A percentile compares a stretch with the other conserved stretches of the same genome.
Conservation (phyloP, 2,888 invertebrate genomes). For the Rhimphoctona megacephalus region DNA sequence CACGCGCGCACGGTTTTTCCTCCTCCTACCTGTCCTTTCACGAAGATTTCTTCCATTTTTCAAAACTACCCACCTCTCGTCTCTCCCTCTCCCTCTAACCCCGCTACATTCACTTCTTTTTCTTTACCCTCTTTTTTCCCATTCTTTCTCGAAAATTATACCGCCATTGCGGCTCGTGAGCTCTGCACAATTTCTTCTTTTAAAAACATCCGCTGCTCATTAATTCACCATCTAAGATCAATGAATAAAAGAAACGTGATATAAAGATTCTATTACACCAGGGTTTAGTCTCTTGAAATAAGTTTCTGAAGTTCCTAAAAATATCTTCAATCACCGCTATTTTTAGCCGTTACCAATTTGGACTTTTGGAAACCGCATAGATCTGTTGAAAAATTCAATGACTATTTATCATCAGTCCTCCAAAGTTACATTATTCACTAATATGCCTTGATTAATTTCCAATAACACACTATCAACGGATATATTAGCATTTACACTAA, state of each 20-base stretch:
- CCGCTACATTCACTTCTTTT: not conserved
- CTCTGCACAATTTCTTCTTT: not conserved
- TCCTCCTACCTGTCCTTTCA: constrained; percentile 35
- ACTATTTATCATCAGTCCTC: too few relatives aligned
- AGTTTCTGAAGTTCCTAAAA: not conserved
- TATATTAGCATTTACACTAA: not conserved
- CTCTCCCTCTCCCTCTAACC: not conserved
- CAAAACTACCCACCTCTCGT: constrained; percentile 23
- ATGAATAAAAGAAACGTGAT: not conserved
- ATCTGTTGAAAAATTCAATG: too few relatives aligned
- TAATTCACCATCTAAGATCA: constrained; percentile 18
- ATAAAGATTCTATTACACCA: not conserved
- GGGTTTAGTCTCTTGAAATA: not conserved
- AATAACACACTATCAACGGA: not conserved
- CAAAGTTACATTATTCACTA: not conserved
- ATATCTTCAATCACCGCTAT: not conserved
- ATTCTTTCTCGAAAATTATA: constrained; percentile 34
- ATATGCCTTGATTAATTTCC: not conserved
- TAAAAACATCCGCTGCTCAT: constrained; percentile 17
- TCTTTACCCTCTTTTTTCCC: not conserved
- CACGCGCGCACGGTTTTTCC: constrained; percentile 24
- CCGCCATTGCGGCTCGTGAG: constrained; percentile 8
- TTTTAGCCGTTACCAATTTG: not conserved
- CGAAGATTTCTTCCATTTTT: constrained; percentile 45
- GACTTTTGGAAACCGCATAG: not conserved